Evolutionary conservation across 1,140 invertebrate genomes (phyloP).

Genomic region (Copidosoma floridanum): DNA sequence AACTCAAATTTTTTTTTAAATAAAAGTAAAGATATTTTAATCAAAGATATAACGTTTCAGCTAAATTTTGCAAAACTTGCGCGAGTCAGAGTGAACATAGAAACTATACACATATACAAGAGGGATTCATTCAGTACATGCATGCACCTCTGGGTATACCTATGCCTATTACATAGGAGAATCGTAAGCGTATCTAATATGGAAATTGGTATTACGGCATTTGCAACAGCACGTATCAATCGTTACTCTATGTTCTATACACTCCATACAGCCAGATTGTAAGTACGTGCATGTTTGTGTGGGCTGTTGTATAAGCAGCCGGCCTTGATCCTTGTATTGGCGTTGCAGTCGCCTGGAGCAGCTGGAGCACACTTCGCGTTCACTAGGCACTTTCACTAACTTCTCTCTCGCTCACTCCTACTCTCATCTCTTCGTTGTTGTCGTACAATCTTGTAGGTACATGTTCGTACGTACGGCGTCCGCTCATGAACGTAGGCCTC

Average conservation of each 20-base stretch:
- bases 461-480: neutral
- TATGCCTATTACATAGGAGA: no score
- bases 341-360: slow-evolving; percentile 45
- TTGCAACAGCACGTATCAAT: neutral
- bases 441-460: neutral
- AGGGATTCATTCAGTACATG: no score
- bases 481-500: slow-evolving; percentile 14
- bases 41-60: no score
- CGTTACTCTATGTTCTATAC: neutral
- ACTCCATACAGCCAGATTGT: neutral
- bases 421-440: neutral
- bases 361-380: no score
- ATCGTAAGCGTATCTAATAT: no score
- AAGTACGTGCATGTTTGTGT: neutral
- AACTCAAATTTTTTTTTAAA: no score
- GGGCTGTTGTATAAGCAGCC: slow-evolving; percentile 36
- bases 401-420: slow-evolving; percentile 25
- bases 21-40: no score
- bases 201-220: slow-evolving; percentile 19
- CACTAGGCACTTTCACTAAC: slow-evolving; percentile 52
- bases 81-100: no score
- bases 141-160: no score
- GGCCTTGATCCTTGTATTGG: slow-evolving; percentile 54
- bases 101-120: no score
- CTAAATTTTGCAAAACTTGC: no score